Conservation (phyloP, 2,113 vertebrate genomes). For the Podarcis muralis region DNA sequence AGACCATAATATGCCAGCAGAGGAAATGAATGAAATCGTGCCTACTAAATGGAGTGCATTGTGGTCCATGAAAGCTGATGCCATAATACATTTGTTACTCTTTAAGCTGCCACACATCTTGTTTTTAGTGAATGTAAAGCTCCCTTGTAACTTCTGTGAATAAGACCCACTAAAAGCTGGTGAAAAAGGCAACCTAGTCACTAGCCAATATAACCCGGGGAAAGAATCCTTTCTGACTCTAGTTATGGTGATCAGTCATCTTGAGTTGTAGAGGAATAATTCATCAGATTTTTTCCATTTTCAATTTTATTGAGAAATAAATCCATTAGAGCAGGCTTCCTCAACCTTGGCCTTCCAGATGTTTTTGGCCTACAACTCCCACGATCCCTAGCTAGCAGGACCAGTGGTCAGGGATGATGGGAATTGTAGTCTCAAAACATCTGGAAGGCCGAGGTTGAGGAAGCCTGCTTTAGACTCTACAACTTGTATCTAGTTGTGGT, state of each 20-base stretch:
- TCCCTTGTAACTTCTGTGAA: background rate
- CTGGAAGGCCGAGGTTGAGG: too few species aligned
- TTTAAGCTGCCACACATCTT: too few species aligned
- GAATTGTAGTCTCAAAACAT: too few species aligned
- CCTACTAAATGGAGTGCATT: background rate
- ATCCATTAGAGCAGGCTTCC: too few species aligned
- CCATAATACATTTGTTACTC: too few species aligned
- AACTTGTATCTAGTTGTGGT: background rate
- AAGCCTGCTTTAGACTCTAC: background rate
- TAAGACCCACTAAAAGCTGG: background rate
- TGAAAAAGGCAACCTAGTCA: background rate
- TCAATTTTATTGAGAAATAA: background rate
- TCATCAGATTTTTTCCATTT: background rate
- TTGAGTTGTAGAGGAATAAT: background rate
- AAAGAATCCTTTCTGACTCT: background rate
- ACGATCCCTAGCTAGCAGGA: too few species aligned
- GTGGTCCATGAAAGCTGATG: too few species aligned
- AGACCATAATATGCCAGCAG: background rate
- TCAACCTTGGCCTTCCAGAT: too few species aligned
- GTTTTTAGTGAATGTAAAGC: background rate
- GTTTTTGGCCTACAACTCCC: too few species aligned
- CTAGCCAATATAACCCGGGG: background rate
- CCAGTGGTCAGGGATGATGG: too few species aligned
- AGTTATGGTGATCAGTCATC: background rate
- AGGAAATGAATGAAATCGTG: background rate